These are phyloP conservation scores for Zosterops pallidus DNA, from an alignment of 2,113 vertebrate genomes.

Conservation along the genomic window DNA sequence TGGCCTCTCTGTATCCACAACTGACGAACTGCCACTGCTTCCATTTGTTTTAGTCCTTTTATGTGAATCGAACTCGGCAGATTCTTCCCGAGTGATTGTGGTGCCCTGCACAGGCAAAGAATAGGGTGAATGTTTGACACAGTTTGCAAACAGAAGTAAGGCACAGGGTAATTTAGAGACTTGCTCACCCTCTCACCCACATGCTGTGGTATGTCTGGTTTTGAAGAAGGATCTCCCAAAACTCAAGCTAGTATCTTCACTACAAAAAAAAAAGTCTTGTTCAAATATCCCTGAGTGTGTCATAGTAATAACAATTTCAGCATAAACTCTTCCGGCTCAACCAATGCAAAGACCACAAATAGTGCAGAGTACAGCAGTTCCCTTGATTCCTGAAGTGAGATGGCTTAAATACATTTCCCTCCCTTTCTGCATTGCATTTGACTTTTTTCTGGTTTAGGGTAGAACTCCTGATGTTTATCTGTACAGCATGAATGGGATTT, in stretches of 20 bases:
- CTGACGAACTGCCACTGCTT: neutral
- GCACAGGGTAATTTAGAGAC: neutral
- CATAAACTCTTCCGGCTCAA: neutral
- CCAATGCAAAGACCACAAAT: neutral
- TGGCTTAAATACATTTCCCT: neutral
- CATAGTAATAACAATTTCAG: neutral
- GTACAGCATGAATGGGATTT: neutral
- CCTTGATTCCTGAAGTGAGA: neutral
- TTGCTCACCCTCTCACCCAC: slow-evolving; percentile 15
- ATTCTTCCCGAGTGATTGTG: neutral
- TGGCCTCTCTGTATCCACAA: neutral
- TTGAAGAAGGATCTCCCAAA: neutral
- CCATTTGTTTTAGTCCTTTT: neutral
- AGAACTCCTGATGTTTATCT: neutral
- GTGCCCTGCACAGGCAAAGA: neutral
- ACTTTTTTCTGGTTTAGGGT: neutral
- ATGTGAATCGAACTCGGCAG: neutral
- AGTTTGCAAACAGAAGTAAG: slow-evolving; percentile 20
- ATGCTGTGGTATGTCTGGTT: neutral
- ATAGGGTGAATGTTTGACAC: neutral
- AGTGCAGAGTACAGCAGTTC: neutral
- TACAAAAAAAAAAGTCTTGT: neutral
- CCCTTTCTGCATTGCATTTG: neutral
- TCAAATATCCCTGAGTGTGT: neutral
- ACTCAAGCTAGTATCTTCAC: neutral